A percentile compares a stretch with the other conserved stretches of the same genome.
These are phyloP conservation scores for Micropterix aruncella DNA, from an alignment of 2,888 invertebrate genomes.

Conservation along the genomic window DNA sequence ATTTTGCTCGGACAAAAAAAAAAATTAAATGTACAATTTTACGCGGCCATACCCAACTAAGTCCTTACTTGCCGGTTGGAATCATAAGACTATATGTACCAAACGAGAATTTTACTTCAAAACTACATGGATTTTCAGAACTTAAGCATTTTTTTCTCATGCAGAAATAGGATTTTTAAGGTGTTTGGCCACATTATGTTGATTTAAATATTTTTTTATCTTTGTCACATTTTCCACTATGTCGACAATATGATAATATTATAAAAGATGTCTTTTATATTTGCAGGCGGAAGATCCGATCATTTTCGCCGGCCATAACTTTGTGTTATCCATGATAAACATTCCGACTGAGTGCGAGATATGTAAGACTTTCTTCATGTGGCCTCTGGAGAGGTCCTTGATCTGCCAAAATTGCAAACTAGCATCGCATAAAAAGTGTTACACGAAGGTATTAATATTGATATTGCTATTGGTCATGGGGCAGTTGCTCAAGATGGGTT, in stretches of 20 bases:
- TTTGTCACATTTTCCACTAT: background rate
- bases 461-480: too few species aligned
- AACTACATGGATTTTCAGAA: too few species aligned
- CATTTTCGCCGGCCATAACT: conserved; percentile 68
- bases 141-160: too few species aligned
- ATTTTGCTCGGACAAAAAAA: too few species aligned
- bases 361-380: conserved; percentile 87
- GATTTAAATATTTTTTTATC: conserved; percentile 3
- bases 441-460: conserved; percentile 65
- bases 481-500: too few species aligned
- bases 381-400: conserved; percentile 86
- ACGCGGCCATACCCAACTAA: too few species aligned
- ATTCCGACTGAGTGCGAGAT: conserved; percentile 94
- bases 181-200: too few species aligned
- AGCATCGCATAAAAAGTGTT: conserved; percentile 91
- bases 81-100: too few species aligned
- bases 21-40: too few species aligned
- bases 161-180: too few species aligned
- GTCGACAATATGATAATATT: conserved; percentile 1
- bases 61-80: too few species aligned
- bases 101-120: too few species aligned
- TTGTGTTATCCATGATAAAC: conserved; percentile 81
- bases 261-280: conserved; percentile 11
- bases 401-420: conserved; percentile 69
- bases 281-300: conserved; percentile 49